These are phyloP conservation scores for Paelopatides confundens DNA, from an alignment of 53 echinoderm and acorn worm species.

Conservation along the genomic window DNA sequence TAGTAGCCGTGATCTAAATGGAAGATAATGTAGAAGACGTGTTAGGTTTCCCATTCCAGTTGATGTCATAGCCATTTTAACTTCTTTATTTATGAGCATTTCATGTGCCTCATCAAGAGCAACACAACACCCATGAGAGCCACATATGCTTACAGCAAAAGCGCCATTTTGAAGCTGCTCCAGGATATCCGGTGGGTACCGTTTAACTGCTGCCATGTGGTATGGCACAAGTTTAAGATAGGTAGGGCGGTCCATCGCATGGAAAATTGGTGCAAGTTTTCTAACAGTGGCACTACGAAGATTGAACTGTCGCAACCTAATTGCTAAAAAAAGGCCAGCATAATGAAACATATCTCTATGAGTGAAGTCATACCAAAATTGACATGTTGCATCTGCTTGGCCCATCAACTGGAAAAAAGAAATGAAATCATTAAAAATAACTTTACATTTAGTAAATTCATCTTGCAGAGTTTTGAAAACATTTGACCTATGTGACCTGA, in stretches of 20 bases:
- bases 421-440: no score
- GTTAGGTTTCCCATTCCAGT: slow-evolving; percentile 22
- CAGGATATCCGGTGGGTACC: not conserved
- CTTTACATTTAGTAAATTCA: no score
- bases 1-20: not conserved
- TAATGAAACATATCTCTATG: slow-evolving; percentile 45
- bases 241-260: not conserved
- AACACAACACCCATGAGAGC: slow-evolving; percentile 56
- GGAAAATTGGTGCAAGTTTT: slow-evolving; percentile 11
- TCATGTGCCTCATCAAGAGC: slow-evolving; percentile 75
- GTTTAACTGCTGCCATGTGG: slow-evolving; percentile 39
- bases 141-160: slow-evolving; percentile 66
- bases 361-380: not conserved
- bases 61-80: slow-evolving; percentile 60
- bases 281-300: not conserved
- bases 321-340: slow-evolving; percentile 19
- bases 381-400: no score
- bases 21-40: slow-evolving; percentile 10
- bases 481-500: no score
- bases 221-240: slow-evolving; percentile 34
- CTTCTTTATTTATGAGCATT: slow-evolving; percentile 70
- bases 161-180: slow-evolving; percentile 56
- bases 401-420: no score
- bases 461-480: no score
- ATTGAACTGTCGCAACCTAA: not conserved